Base-by-base conservation (phyloP, 2,888 invertebrate genomes). In the Melinaea marsaeus region DNA sequence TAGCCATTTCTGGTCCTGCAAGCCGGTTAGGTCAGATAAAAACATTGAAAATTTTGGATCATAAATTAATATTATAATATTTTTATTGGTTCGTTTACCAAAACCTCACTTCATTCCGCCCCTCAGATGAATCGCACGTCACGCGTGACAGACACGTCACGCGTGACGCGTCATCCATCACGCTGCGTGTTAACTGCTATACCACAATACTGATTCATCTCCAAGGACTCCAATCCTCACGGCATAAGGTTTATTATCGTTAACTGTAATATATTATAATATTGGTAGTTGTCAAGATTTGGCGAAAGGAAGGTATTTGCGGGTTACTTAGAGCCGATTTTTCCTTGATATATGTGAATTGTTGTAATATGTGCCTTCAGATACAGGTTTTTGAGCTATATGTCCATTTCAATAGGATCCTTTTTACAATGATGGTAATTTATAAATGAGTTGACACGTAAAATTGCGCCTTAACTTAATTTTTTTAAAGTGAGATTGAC, bases 381-480 rank as follows among this genome's bases (percentile, higher is more conserved):
- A 48, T 4, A 2, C 11, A 32, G 51, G 32, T 3, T 32, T 32
- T 9, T 51, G 7, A 7, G 32, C 51, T 51, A 4, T 51, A 51
- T 9, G 32, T 51, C 3, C 32, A 51, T 32, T 7, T 22, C 1
- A 11, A 51, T 51, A 51, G 2, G 11, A 60, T 60, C 47, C 22
- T 54, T 48, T 62, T 57, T 54, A n/a, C 57, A 37, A 62, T 62
- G 51, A 61, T 58, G 61, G 57, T 13, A 61, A 42, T 63, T 54
- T 55, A 54, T 51, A 13, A 46, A n/a, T 51, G 13, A 22, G 79
- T 80, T 81, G 83, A 80, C 80, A 85, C 82, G 89, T 84, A 86
- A 89, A 90, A 89, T 90, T 88, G 86, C 74, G 81, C 78, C 81
- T 84, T 90, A 88, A 89, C 87, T 88, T 88, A 86, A 88, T 88